These are phyloP conservation scores for Acipenser oxyrinchus DNA, from an alignment of 2,797 vertebrate genomes.

Conservation along the genomic window DNA sequence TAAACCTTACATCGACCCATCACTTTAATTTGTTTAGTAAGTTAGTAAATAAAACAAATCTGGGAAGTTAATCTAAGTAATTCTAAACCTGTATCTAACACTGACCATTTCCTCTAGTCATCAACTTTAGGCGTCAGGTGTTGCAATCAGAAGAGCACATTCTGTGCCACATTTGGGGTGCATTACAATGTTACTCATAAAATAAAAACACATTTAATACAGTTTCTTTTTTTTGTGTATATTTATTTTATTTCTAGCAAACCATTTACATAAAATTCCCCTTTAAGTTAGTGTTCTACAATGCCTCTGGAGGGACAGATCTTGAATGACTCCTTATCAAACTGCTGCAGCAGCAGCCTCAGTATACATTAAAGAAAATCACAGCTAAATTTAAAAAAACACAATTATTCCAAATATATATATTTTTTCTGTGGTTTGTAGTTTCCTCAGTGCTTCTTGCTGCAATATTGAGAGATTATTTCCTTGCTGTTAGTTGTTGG, in stretches of 20 bases:
- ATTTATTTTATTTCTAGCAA: conserved; percentile 79
- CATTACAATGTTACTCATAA: no score
- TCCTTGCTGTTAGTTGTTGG: conserved; percentile 36
- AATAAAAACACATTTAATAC: not conserved
- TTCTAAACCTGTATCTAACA: no score
- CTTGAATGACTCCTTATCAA: conserved; percentile 49
- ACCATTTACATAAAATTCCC: conserved; percentile 84
- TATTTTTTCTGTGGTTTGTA: conserved; percentile 37
- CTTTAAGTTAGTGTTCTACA: conserved; percentile 74
- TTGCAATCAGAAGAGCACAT: no score
- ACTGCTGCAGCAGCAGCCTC: conserved; percentile 78
- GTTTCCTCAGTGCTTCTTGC: conserved; percentile 51
- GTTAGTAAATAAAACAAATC: no score
- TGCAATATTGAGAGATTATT: conserved; percentile 34
- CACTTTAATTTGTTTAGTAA: no score
- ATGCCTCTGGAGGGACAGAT: conserved; percentile 33
- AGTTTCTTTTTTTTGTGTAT: no score
- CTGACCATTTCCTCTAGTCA: no score
- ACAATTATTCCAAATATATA: conserved; percentile 39
- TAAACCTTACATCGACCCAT: no score
- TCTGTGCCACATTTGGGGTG: no score
- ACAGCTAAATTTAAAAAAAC: conserved; percentile 61
- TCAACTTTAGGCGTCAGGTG: no score
- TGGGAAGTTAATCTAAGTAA: no score
- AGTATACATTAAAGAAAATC: conserved; percentile 77